Conservation (phyloP, 2,113 vertebrate genomes). For the Dolichallabes microphthalmus region DNA sequence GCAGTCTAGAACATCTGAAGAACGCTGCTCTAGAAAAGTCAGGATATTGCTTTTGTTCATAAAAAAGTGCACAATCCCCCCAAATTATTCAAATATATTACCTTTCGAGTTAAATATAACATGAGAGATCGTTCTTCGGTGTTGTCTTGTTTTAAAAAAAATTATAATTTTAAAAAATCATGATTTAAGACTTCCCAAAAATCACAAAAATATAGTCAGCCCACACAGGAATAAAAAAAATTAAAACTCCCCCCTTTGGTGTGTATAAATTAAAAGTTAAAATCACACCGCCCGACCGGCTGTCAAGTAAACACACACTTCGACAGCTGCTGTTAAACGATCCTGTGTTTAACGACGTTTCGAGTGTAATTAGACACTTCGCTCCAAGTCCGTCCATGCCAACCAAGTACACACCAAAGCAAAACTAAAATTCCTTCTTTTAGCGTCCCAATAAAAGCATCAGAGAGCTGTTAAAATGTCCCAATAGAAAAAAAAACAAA, state of each 20-base stretch:
- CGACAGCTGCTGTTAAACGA: slow-evolving; percentile 31
- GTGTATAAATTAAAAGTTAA: slow-evolving; percentile 64
- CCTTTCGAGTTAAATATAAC: slow-evolving; percentile 70
- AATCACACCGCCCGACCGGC: slow-evolving; percentile 56
- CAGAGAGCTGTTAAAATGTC: slow-evolving; percentile 40
- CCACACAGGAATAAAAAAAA: not conserved
- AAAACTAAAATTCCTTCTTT: slow-evolving; percentile 33
- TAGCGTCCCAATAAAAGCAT: slow-evolving; percentile 32
- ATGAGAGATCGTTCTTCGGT: slow-evolving; percentile 55
- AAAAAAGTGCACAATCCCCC: slow-evolving; percentile 55
- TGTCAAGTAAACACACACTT: slow-evolving; percentile 37
- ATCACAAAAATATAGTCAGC: not conserved
- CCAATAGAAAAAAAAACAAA: too few relatives aligned
- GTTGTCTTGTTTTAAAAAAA: slow-evolving; percentile 45
- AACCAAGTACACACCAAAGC: slow-evolving; percentile 29
- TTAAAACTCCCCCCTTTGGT: slow-evolving; percentile 64
- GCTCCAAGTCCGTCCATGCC: slow-evolving; percentile 40
- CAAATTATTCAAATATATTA: slow-evolving; percentile 73
- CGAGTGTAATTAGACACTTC: slow-evolving; percentile 37
- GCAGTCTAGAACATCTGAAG: not conserved
- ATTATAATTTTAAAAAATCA: slow-evolving; percentile 2
- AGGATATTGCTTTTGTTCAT: slow-evolving; percentile 35
- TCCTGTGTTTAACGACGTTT: slow-evolving; percentile 29
- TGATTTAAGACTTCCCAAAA: slow-evolving; percentile 8
- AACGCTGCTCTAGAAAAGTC: not conserved